Base-by-base conservation (phyloP, 2,113 vertebrate genomes). In the Hippotragus niger region DNA sequence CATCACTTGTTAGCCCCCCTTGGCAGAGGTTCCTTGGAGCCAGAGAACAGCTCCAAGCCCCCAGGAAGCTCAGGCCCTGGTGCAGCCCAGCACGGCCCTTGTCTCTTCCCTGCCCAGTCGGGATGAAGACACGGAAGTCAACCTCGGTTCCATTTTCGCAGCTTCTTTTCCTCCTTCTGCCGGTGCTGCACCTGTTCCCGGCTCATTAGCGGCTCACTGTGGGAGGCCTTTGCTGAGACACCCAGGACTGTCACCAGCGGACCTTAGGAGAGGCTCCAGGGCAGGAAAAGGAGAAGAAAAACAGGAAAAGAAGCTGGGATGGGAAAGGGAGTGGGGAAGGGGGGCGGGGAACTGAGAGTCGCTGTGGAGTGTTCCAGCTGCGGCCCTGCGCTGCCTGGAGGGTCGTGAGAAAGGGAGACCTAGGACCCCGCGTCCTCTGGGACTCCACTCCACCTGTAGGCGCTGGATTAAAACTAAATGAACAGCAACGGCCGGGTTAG, bases 391-490 rank as follows among this genome's bases (percentile, higher is more conserved):
- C 47, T 64, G 55, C 15, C 55, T 13, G 67, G 3, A 27, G 31
- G 62, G n/a, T 27, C 10, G 14, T 6, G 58, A 14, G 62, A 36
- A 60, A 7, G 33, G 1, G 78, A 57, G 60, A 5, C 5, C 1
- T 5, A 13, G 0, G 64, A 2, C 36, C 13, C n/a, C 4, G 23
- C 43, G 1, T 27, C 7, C 25, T 1, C 11, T 45, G 76, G n/a
- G 52, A 23, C 0, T 0, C 23, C 78, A 3, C 11, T 0, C 6
- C 2, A 5, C 31, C 60, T n/a, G 47, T 2, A 21, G 6, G 33
- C 3, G 4, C 21, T 31, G 74, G 50, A 7, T 13, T 10, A 2
- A 29, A n/a, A 47, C 10, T 1, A 58, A 53, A 23, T 2, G 62
- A 29, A 0, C 27, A 10, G 6, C 2, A 21, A 27, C 4, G 17